Percentiles rank a stretch among this genome's conserved stretches.
Conservation (phyloP, 2,113 vertebrate genomes). For the Centrocercus urophasianus region DNA sequence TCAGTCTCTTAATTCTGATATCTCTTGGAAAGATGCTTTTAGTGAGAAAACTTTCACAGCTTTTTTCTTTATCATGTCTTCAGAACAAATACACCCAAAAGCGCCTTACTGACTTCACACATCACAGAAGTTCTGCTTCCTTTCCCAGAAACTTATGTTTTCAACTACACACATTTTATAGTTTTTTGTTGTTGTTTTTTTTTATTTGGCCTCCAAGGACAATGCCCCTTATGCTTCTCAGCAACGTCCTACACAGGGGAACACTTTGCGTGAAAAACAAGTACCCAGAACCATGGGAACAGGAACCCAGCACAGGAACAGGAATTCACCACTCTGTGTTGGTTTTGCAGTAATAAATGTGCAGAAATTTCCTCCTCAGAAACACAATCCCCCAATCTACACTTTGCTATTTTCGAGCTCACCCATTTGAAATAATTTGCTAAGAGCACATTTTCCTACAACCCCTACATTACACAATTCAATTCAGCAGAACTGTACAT, state of each 20-base stretch:
- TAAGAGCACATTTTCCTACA: background rate
- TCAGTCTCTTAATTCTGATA: background rate
- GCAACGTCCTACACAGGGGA: slow-evolving; percentile 2
- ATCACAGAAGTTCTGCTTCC: background rate
- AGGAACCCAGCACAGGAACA: background rate
- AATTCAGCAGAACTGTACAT: background rate
- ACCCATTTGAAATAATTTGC: background rate
- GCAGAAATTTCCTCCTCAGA: background rate
- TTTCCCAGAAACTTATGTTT: background rate
- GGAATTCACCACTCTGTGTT: background rate
- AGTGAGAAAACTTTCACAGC: background rate
- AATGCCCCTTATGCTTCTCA: background rate
- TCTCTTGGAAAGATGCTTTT: background rate
- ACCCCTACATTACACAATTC: background rate
- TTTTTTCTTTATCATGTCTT: background rate
- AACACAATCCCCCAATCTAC: background rate
- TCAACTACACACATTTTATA: background rate
- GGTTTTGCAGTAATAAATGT: background rate
- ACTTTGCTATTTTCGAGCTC: background rate
- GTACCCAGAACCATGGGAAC: background rate
- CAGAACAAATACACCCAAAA: slow-evolving; percentile 13
- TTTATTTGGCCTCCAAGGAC: background rate
- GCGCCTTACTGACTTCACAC: background rate
- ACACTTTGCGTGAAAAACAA: background rate
- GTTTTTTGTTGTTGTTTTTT: background rate